These are phyloP conservation scores for Agraylea sexmaculata DNA, from an alignment of 1,140 invertebrate species.

Conservation along the genomic window DNA sequence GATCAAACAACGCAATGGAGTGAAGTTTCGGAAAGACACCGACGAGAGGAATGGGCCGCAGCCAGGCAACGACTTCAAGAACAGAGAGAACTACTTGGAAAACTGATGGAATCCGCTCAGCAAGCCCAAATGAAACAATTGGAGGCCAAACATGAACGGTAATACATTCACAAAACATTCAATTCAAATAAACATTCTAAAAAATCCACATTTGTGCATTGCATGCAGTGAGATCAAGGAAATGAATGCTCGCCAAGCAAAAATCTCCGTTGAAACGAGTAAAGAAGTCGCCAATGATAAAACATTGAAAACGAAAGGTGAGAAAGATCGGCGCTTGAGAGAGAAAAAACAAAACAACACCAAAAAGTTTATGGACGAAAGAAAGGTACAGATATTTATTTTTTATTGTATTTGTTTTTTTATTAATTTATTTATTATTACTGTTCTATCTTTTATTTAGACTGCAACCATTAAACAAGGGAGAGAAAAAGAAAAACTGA, in stretches of 20 bases:
- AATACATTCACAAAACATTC: conserved; percentile 3
- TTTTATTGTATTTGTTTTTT: conserved; percentile 8
- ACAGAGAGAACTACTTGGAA: conserved; percentile 72
- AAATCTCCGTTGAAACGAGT: conserved; percentile 91
- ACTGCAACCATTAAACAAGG: conserved; percentile 77
- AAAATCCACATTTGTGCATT: not conserved
- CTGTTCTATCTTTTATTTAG: conserved; percentile 27
- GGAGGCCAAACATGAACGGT: conserved; percentile 81
- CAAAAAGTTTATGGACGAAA: conserved; percentile 97
- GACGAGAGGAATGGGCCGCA: conserved; percentile 84
- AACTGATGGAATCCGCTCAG: conserved; percentile 79
- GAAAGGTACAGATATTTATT: conserved; percentile 47
- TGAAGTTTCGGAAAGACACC: conserved; percentile 75
- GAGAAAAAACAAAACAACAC: conserved; percentile 99
- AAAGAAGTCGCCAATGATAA: conserved; percentile 94
- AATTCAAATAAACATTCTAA: not conserved
- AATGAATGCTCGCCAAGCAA: conserved; percentile 89
- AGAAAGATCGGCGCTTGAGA: conserved; percentile 82
- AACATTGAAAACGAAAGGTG: conserved; percentile 92
- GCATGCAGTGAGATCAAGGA: conserved; percentile 84
- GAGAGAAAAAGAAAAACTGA: conserved; percentile 88
- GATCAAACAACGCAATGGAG: conserved; percentile 93
- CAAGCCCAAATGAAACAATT: conserved; percentile 80
- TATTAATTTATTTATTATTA: conserved; percentile 5
- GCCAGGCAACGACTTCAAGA: conserved; percentile 72